Conservation (phyloP, 2,113 vertebrate genomes). For the Pseudolaguvia tuberculata region DNA sequence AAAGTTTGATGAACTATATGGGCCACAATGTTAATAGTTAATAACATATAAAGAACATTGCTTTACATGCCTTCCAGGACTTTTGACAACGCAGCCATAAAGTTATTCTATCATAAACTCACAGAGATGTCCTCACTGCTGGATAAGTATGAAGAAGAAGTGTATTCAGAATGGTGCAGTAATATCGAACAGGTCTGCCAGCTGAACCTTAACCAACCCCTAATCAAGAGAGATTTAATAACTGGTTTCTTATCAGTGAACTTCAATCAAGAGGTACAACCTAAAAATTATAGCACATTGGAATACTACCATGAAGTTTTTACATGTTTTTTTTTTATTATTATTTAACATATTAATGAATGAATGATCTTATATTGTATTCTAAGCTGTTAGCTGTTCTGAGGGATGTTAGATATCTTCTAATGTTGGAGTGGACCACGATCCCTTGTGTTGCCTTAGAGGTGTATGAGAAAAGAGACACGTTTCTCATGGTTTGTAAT, state of each 20-base stretch:
- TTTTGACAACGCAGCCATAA: conserved; percentile 57
- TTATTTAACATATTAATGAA: too few relatives aligned
- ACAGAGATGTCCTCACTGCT: conserved; percentile 68
- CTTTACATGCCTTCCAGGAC: conserved; percentile 51
- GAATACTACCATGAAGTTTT: too few relatives aligned
- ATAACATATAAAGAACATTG: background rate
- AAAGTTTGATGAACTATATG: background rate
- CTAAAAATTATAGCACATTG: conserved; percentile 3
- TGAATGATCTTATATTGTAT: conserved; percentile 31
- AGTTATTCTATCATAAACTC: conserved; percentile 64
- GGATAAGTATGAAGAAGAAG: conserved; percentile 64
- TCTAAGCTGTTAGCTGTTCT: conserved; percentile 69
- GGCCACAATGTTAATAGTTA: background rate
- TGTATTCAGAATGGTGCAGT: conserved; percentile 70
- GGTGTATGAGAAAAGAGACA: conserved; percentile 69
- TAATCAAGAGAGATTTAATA: conserved; percentile 62
- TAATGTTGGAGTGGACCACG: conserved; percentile 62
- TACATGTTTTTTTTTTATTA: too few relatives aligned
- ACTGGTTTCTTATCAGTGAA: conserved; percentile 73
- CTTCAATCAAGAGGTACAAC: conserved; percentile 72
- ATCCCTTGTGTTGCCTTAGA: conserved; percentile 70
- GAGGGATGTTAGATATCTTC: conserved; percentile 78
- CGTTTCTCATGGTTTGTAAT: conserved; percentile 70
- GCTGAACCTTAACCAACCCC: conserved; percentile 73
- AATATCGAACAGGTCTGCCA: conserved; percentile 66